Evolutionary conservation across 1,140 invertebrate species (phyloP).

Genomic region (Drosophila ironensis): DNA sequence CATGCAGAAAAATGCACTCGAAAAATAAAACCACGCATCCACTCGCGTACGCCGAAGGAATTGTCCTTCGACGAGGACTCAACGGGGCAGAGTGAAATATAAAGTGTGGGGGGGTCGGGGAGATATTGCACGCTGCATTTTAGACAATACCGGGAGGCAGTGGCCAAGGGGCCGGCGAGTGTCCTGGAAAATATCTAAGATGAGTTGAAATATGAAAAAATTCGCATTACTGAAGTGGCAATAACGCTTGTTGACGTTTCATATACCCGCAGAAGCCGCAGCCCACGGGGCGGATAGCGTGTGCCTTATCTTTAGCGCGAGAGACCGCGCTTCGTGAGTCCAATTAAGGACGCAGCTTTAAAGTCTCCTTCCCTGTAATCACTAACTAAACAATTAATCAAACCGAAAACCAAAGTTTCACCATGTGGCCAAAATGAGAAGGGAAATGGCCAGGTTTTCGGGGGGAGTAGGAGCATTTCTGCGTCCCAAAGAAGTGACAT

Average conservation of each 20-base stretch:
- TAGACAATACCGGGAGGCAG: constrained; percentile 37
- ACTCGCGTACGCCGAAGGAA: constrained; percentile 26
- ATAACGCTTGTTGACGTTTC: constrained; percentile 60
- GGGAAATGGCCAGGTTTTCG: background rate
- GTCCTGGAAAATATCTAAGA: background rate
- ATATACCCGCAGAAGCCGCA: constrained; percentile 53
- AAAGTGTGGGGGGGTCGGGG: constrained; percentile 8
- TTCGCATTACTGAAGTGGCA: constrained; percentile 62
- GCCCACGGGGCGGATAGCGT: constrained; percentile 22
- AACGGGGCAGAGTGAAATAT: constrained; percentile 18
- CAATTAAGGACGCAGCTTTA: constrained; percentile 28
- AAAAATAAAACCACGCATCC: constrained; percentile 8
- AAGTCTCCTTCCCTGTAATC: constrained; percentile 41
- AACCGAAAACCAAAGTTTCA: constrained; percentile 54
- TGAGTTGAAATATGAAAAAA: constrained; percentile 6
- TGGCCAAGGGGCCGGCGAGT: background rate
- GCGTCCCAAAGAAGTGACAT: constrained; percentile 65
- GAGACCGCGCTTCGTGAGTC: constrained; percentile 9
- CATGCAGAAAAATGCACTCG: constrained; percentile 21
- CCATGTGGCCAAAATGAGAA: background rate
- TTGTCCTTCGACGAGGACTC: constrained; percentile 35
- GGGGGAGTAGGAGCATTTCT: constrained; percentile 10
- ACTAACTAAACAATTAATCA: constrained; percentile 75
- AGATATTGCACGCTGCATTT: constrained; percentile 55
- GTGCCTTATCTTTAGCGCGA: constrained; percentile 21